Evolutionary conservation across 2,113 vertebrate genomes (phyloP).

Genomic region (Cephalopterus ornatus): DNA sequence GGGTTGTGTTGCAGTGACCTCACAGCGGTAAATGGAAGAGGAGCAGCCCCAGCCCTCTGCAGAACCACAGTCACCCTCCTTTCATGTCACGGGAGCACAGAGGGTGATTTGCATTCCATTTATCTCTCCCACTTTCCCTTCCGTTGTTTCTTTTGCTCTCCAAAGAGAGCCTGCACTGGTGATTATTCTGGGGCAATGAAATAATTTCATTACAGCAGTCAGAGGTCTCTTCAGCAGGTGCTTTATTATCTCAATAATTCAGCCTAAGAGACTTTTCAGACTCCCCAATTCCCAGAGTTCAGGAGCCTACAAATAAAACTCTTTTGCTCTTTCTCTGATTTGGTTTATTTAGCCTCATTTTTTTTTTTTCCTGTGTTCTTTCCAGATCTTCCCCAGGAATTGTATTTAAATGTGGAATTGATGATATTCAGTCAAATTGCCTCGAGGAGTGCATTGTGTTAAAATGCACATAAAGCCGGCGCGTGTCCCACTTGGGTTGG

Average conservation of each 20-base stretch:
- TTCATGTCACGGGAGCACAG: neutral
- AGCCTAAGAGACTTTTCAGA: constrained; percentile 37
- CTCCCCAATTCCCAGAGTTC: constrained; percentile 59
- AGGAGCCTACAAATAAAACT: constrained; percentile 67
- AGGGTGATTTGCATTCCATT: constrained; percentile 39
- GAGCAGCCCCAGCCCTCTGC: neutral
- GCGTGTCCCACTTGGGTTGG: constrained; percentile 2
- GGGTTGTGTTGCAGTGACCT: neutral
- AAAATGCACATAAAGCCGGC: neutral
- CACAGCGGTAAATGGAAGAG: neutral
- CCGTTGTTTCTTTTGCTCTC: constrained; percentile 16
- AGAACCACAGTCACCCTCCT: neutral
- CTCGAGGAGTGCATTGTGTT: neutral
- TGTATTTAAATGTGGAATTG: constrained; percentile 43
- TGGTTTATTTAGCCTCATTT: constrained; percentile 59
- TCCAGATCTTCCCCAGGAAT: constrained; percentile 53
- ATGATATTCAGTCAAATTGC: neutral
- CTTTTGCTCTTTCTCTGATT: constrained; percentile 35
- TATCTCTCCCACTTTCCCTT: neutral
- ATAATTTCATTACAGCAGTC: constrained; percentile 54
- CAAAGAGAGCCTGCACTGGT: constrained; percentile 32
- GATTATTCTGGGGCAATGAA: constrained; percentile 56
- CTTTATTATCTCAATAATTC: constrained; percentile 69
- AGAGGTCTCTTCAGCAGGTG: constrained; percentile 58
- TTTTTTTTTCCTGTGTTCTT: neutral